Evolutionary conservation across 1,140 invertebrate genomes (phyloP).

Genomic region (Sesamia nonagrioides): DNA sequence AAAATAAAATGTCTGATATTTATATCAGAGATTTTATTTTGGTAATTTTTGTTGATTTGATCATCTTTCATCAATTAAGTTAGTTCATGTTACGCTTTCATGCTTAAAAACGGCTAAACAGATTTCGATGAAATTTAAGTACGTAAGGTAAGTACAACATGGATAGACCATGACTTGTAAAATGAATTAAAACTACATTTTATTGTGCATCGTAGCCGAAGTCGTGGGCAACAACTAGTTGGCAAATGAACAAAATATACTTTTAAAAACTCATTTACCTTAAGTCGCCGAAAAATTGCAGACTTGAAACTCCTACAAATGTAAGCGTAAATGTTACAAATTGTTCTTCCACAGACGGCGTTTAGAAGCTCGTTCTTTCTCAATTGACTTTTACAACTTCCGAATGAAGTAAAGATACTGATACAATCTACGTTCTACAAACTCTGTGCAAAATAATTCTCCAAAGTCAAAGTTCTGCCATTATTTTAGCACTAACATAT

Average conservation of each 20-base stretch:
- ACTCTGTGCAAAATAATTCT: slow-evolving; percentile 1
- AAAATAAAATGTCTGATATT: too few relatives aligned
- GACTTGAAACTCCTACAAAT: neutral
- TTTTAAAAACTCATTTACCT: neutral
- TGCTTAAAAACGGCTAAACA: too few relatives aligned
- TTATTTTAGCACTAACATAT: slow-evolving; percentile 26
- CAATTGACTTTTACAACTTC: slow-evolving; percentile 37
- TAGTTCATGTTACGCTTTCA: too few relatives aligned
- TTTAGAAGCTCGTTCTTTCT: slow-evolving; percentile 23
- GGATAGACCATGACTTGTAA: too few relatives aligned
- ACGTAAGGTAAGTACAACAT: too few relatives aligned
- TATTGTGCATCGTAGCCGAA: too few relatives aligned
- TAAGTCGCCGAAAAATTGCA: neutral
- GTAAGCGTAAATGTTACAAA: slow-evolving; percentile 11
- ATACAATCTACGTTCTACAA: slow-evolving; percentile 34
- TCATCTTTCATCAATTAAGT: too few relatives aligned
- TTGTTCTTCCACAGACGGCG: slow-evolving; percentile 8
- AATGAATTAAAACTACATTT: too few relatives aligned
- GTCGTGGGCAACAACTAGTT: too few relatives aligned
- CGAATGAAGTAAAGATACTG: slow-evolving; percentile 32
- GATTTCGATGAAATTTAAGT: too few relatives aligned
- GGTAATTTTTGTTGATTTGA: too few relatives aligned
- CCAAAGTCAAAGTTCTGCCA: slow-evolving; percentile 3
- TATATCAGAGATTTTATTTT: too few relatives aligned
- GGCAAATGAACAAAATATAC: neutral